Evolutionary conservation across 1,140 invertebrate species (phyloP), one percentile per base, ranked within the genome.

Genomic region (Trichoplusia ni): DNA sequence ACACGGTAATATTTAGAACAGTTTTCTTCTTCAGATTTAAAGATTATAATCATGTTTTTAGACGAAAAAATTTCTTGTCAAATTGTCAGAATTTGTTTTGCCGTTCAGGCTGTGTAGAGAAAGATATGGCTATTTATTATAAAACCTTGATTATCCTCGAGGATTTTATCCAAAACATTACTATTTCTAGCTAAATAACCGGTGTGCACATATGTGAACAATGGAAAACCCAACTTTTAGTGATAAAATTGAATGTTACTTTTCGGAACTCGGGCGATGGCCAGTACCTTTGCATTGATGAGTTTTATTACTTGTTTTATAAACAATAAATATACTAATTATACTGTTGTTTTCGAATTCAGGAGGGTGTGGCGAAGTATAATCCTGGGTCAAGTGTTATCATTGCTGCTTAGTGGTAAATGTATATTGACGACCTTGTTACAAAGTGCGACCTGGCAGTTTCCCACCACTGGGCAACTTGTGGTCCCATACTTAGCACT

Each of bases 401-500:
- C 95, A 0, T 64, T 96, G 6, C 86, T 96, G 13, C 78, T 96
- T 4, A 96, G 95, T 90, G 93, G 93, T 38, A 95, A 95, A 79
- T 96, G 94, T 59, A 93, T 96, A 31, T 90, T 95, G 58, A 96
- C 94, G 69, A 95, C 95, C 70, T 91, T 95, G 51, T 92, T 96
- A 21, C 95, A 95, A 75, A 93, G 92, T 66, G 90, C 92, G 42
- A 93, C 94, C 51, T 93, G 93, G 68, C 92, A 95, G 38, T 92
- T 94, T 60, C 92, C 95, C 23, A 95, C 95, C 9, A 95, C 95
- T 79, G 95, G 93, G 42, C 96, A 97, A 88, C 94, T 95, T 75
- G 93, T 97, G 73, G 92, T 95, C n/a, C 95, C 95, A 60, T 97
- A 97, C 84, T 90, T 94, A 53, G 91, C 95, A 66, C 91, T 97